phyloP scores from a whole-genome alignment of 2,113 vertebrate genomes.

The Microcebus lehilahytsara region DNA sequence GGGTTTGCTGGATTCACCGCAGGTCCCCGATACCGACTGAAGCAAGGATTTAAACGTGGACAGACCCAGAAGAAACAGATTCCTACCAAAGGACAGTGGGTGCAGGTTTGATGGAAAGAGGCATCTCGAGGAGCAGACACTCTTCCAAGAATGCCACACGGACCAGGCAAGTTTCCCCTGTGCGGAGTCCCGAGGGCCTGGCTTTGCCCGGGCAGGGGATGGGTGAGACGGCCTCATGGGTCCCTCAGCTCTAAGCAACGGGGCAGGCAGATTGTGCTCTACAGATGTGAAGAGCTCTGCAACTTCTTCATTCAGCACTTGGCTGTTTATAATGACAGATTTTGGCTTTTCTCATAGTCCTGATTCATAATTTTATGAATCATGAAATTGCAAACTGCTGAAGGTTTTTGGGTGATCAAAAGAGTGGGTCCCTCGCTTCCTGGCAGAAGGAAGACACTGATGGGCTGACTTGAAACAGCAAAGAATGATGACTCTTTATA shows the following conservation, averaged over 20 bases:
- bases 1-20: background rate
- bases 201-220: background rate
- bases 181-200: background rate
- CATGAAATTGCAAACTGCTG: background rate
- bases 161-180: background rate
- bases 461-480: background rate
- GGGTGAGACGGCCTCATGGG: background rate
- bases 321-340: background rate
- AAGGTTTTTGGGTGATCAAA: background rate
- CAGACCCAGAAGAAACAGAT: background rate
- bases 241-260: background rate
- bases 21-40: background rate
- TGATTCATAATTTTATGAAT: conserved; percentile 32
- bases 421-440: background rate
- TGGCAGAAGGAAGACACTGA: background rate
- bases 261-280: background rate
- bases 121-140: background rate
- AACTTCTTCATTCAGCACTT: background rate
- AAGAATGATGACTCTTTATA: background rate
- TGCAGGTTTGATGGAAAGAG: background rate
- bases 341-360: background rate
- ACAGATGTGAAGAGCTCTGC: background rate
- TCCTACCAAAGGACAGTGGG: background rate
- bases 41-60: background rate
- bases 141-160: background rate